These are phyloP conservation scores for Chloroclystis v-ata DNA, from an alignment of 2,888 invertebrate species.

Conservation along the genomic window DNA sequence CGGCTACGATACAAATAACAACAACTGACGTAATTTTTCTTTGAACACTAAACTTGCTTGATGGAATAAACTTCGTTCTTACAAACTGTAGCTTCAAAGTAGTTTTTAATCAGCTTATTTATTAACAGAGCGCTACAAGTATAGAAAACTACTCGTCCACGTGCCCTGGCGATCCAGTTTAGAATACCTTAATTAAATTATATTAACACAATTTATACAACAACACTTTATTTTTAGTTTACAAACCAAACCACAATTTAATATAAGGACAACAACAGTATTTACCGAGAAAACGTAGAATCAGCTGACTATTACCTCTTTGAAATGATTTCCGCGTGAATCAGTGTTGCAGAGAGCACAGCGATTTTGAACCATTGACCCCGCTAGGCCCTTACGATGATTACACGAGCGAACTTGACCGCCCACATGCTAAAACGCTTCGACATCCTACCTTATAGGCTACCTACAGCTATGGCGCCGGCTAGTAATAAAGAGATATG, in stretches of 20 bases:
- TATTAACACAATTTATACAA: constrained; percentile 33
- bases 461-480: constrained; percentile 25
- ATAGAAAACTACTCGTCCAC: constrained; percentile 26
- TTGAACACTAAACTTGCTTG: background rate
- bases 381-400: constrained; percentile 49
- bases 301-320: constrained; percentile 43
- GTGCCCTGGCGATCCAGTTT: constrained; percentile 31
- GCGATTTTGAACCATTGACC: constrained; percentile 61
- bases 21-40: background rate
- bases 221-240: constrained; percentile 35
- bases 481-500: constrained; percentile 31
- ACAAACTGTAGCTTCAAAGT: background rate
- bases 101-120: constrained; percentile 17
- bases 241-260: constrained; percentile 43
- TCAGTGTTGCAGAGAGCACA: constrained; percentile 49
- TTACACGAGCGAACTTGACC: constrained; percentile 67
- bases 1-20: constrained; percentile 11
- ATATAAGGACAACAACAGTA: constrained; percentile 25
- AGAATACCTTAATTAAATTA: constrained; percentile 32
- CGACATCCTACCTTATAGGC: constrained; percentile 38
- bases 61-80: background rate
- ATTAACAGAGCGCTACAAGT: constrained; percentile 21
- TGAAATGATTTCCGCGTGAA: constrained; percentile 55
- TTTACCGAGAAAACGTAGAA: constrained; percentile 52
- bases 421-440: constrained; percentile 57